Evolutionary conservation across 2,888 invertebrate genomes (phyloP).

Genomic region (Hirtodrosophila trivittata): DNA sequence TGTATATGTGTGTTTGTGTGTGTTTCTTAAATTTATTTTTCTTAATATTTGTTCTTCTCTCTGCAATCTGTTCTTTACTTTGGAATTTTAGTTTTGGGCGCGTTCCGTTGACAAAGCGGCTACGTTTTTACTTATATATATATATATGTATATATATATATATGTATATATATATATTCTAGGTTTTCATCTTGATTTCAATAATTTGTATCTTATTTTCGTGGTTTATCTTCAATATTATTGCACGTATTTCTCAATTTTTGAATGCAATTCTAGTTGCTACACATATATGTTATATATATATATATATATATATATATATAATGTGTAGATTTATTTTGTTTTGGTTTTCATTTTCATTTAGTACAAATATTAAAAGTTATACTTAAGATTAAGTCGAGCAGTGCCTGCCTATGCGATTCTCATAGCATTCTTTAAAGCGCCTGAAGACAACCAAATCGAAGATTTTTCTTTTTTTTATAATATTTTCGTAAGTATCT

Average conservation of each 20-base stretch:
- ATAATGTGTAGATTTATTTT: too few relatives aligned
- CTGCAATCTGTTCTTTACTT: constrained; percentile 16
- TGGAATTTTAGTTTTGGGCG: constrained; percentile 52
- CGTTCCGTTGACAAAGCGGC: constrained; percentile 70
- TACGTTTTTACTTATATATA: constrained; percentile 33
- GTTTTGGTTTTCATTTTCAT: too few relatives aligned
- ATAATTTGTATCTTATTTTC: constrained; percentile 2
- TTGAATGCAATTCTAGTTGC: constrained; percentile 27
- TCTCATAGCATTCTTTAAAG: constrained; percentile 15
- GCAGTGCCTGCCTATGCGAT: constrained; percentile 26
- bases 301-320: too few relatives aligned
- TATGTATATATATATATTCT: too few relatives aligned
- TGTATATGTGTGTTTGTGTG: constrained; percentile 3
- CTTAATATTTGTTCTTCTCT: constrained; percentile 18
- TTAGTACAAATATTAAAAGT: constrained; percentile 29
- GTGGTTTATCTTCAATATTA: constrained; percentile 8
- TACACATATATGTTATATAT: too few relatives aligned
- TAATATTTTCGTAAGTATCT: too few relatives aligned
- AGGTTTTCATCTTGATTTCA: too few relatives aligned
- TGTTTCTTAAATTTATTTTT: constrained; percentile 22
- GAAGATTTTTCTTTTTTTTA: too few relatives aligned
- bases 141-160: too few relatives aligned
- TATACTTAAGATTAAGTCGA: constrained; percentile 14
- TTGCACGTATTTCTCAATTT: constrained; percentile 14
- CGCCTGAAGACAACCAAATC: too few relatives aligned